Conservation (phyloP, 2,888 invertebrate genomes). For the Oscheius sp. region DNA sequence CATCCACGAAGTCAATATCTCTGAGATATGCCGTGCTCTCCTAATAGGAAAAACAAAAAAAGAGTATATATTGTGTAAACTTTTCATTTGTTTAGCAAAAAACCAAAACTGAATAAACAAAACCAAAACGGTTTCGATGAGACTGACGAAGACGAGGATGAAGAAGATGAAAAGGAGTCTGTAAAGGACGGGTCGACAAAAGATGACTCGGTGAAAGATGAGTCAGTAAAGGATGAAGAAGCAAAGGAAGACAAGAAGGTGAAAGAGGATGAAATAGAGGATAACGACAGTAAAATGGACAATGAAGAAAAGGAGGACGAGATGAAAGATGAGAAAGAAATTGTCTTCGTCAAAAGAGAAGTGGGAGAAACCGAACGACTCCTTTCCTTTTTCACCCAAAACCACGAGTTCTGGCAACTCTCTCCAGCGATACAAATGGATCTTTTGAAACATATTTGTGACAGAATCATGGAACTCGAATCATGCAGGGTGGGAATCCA, state of each 20-base stretch:
- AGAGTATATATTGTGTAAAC: constrained; percentile 7
- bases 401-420: constrained; percentile 25
- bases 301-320: not conserved
- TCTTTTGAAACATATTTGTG: not conserved
- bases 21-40: constrained; percentile 25
- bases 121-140: not conserved
- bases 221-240: constrained; percentile 1
- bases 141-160: constrained; percentile 2
- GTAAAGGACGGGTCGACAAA: constrained; percentile 2
- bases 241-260: not conserved
- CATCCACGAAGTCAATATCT: constrained; percentile 12
- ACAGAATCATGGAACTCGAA: constrained; percentile 14
- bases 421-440: constrained; percentile 16
- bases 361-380: constrained; percentile 16
- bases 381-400: constrained; percentile 6
- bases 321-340: not conserved
- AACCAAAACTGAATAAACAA: not conserved
- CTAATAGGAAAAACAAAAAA: constrained; percentile 26
- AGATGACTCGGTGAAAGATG: not conserved
- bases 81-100: not conserved
- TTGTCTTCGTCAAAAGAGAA: not conserved
- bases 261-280: not conserved
- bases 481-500: constrained; percentile 11
- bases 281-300: too few species aligned
- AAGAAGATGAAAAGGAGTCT: not conserved